phyloP scores from a whole-genome alignment of 2,797 vertebrate genomes.

The Bryconaethiops microstoma region DNA sequence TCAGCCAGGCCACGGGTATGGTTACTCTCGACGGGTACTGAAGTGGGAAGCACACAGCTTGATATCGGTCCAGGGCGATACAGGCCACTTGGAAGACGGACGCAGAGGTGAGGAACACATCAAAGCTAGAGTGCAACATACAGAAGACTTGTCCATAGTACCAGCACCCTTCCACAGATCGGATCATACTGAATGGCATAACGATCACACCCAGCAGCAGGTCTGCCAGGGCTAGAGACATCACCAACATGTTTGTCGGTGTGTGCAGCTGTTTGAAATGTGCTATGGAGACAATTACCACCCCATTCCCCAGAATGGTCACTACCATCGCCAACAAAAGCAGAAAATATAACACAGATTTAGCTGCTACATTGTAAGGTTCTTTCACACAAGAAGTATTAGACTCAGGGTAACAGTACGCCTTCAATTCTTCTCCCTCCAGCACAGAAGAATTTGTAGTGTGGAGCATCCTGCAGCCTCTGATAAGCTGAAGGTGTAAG shows the following conservation, averaged over 20 bases:
- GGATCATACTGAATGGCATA: constrained; percentile 76
- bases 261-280: constrained; percentile 80
- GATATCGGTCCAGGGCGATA: constrained; percentile 76
- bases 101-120: constrained; percentile 74
- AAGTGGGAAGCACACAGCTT: constrained; percentile 76
- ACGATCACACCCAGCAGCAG: constrained; percentile 72
- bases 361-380: constrained; percentile 22
- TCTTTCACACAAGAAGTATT: constrained; percentile 62
- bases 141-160: constrained; percentile 75
- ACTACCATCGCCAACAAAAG: constrained; percentile 63
- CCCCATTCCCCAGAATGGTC: constrained; percentile 74
- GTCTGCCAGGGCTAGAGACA: constrained; percentile 77
- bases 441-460: constrained; percentile 9
- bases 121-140: constrained; percentile 72
- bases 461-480: constrained; percentile 24
- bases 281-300: constrained; percentile 77
- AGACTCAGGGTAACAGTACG: constrained; percentile 58
- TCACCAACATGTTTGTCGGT: constrained; percentile 77
- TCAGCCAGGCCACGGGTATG: constrained; percentile 60
- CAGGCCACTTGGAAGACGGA: constrained; percentile 79
- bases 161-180: constrained; percentile 77
- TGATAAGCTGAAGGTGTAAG: neutral
- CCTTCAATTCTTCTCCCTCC: constrained; percentile 25
- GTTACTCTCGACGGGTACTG: constrained; percentile 69
- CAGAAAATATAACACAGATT: constrained; percentile 53